A percentile compares a stretch with the other conserved stretches of the same genome.
These are phyloP conservation scores for Halocaridina rubra DNA, from an alignment of 2,888 invertebrate species.

Conservation along the genomic window DNA sequence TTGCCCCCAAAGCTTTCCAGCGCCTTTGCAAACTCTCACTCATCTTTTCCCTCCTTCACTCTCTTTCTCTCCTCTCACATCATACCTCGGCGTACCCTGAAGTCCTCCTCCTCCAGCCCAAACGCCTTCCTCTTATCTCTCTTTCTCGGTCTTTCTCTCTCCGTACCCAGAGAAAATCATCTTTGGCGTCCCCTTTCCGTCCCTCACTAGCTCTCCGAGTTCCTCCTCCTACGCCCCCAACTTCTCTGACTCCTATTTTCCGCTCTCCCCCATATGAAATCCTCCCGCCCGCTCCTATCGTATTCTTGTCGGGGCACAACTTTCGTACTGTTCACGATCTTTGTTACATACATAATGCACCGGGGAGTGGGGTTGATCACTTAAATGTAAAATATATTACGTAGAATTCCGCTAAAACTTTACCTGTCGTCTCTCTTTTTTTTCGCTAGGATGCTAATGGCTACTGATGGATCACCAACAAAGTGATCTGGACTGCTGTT, in stretches of 20 bases:
- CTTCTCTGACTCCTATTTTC: not conserved
- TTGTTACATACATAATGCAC: too few species aligned
- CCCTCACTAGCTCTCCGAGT: not conserved
- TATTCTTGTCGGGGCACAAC: too few species aligned
- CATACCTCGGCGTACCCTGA: not conserved
- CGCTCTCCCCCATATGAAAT: not conserved
- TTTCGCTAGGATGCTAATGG: too few species aligned
- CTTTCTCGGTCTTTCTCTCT: not conserved
- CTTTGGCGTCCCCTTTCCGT: not conserved
- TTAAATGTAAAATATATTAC: too few species aligned
- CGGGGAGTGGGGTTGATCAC: too few species aligned
- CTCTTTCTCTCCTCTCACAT: not conserved
- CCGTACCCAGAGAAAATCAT: not conserved
- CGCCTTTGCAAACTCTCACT: too few species aligned
- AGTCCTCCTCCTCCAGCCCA: not conserved
- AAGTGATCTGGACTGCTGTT: too few species aligned
- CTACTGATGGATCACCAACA: too few species aligned
- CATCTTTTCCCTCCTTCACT: not conserved
- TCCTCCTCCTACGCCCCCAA: not conserved
- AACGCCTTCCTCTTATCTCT: not conserved
- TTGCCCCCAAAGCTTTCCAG: not conserved
- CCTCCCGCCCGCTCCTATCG: not conserved
- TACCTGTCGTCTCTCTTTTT: too few species aligned
- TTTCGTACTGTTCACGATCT: too few species aligned
- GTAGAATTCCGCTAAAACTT: too few species aligned